phyloP scores from a whole-genome alignment of 2,888 invertebrate species.

The Sinotaia quadrata region DNA sequence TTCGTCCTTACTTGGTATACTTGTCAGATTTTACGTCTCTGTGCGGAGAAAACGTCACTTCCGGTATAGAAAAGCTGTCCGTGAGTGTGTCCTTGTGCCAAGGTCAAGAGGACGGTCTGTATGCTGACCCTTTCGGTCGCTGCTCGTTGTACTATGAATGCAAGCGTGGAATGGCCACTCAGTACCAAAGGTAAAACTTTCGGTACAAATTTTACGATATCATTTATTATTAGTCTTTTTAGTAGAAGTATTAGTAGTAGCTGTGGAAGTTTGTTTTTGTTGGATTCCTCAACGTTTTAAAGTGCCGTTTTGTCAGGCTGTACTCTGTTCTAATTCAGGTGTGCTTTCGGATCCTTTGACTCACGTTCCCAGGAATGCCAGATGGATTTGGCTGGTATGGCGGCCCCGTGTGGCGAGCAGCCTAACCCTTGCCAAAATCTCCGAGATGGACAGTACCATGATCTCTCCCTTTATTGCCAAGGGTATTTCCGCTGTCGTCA shows the following conservation, averaged over 20 bases:
- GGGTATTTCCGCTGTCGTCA: conserved; percentile 24
- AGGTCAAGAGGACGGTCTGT: conserved; percentile 37
- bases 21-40: too few relatives aligned
- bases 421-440: conserved; percentile 29
- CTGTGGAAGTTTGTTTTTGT: too few relatives aligned
- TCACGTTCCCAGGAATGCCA: conserved; percentile 41
- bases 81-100: conserved; percentile 29
- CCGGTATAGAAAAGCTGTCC: too few relatives aligned
- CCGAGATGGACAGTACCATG: conserved; percentile 31
- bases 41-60: too few relatives aligned
- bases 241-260: too few relatives aligned
- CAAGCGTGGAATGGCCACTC: conserved; percentile 29
- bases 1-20: too few relatives aligned
- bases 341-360: conserved; percentile 48
- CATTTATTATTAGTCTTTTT: too few relatives aligned
- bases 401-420: conserved; percentile 33
- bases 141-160: conserved; percentile 47
- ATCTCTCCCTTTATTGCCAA: conserved; percentile 28
- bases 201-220: too few relatives aligned
- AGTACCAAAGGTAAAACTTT: conserved; percentile 40
- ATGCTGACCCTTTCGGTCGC: conserved; percentile 45
- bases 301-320: too few relatives aligned
- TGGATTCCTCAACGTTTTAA: too few relatives aligned
- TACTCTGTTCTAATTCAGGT: too few relatives aligned
- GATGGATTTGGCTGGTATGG: conserved; percentile 11